Base-by-base conservation (phyloP, 1,140 invertebrate genomes). In the Atta colombica region DNA sequence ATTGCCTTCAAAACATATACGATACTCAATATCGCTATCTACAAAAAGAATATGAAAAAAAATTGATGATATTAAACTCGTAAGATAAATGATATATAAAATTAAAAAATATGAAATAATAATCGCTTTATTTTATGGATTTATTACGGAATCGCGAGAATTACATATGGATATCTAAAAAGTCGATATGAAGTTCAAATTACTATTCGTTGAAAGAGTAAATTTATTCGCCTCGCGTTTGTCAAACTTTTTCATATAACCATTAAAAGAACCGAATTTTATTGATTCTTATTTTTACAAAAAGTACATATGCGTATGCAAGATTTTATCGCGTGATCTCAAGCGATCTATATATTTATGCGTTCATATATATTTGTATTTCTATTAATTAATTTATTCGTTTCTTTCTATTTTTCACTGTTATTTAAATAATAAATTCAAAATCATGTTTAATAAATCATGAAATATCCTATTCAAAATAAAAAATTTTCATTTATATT, bases 191-290 rank as follows among this genome's bases (percentile, higher is more conserved):
- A 25, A 14, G 21, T 18, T 68, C 12, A n/a, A 51, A 49, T 18
- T 77, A 61, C 28, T 53, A n/a, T 39, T 31, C 49, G 8, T n/a
- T 65, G 75, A 81, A 66, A 80, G 51, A 65, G 6, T 39, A 71
- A 16, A 49, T 35, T n/a, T 45, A 51, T 81, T 65, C 31, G 39
- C 55, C 1, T 55, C 49, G 18, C 10, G 31, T 49, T 61, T 71
- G 35, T 68, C 3, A 18, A 7, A 55, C 51, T 86, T 86, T 69
- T 35, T 51, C 21, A 51, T 45, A 28, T 10, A 55, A 60, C 6
- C 49, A 45, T 61, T n/a, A 18, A 28, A 63, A 86, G 80, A 86
- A 18, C 55, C 60, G 18, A 69, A 51, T 35, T 86, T 86, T 28
- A 86, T 80, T 68, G 21, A n/a, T 21, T 51, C 55, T 39, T 51